Conservation (phyloP, 2,113 vertebrate genomes). For the Menidia beryllina region DNA sequence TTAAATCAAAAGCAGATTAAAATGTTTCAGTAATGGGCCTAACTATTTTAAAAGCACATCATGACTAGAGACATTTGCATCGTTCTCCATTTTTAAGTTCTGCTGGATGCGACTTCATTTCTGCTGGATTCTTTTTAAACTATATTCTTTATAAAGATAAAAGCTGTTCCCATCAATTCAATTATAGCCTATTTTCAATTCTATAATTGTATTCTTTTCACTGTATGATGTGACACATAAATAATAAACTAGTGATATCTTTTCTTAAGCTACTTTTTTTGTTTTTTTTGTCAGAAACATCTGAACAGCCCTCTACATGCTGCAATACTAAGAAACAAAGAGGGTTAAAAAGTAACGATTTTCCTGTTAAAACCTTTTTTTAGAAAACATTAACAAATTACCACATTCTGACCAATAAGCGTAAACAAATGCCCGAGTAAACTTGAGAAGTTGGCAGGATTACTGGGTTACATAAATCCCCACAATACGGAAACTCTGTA, state of each 20-base stretch:
- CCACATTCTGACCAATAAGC: too few relatives aligned
- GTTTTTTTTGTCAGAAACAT: neutral
- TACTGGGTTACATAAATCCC: too few relatives aligned
- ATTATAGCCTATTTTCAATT: too few relatives aligned
- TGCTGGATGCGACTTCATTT: neutral
- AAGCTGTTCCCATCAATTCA: too few relatives aligned
- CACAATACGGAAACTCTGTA: too few relatives aligned
- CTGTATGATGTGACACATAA: neutral
- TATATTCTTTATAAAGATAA: too few relatives aligned
- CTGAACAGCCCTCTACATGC: neutral
- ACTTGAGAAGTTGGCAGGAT: neutral
- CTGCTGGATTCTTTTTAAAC: neutral
- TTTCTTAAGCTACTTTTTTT: neutral
- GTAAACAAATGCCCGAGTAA: neutral
- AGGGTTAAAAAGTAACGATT: neutral
- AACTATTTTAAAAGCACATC: neutral
- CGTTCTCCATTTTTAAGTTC: neutral
- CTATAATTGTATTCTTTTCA: neutral
- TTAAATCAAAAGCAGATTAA: constrained; percentile 46
- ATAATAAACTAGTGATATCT: neutral
- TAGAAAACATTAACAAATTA: constrained; percentile 3
- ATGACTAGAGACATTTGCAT: neutral
- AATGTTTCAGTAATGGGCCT: too few relatives aligned
- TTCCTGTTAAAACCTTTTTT: neutral
- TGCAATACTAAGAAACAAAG: neutral